These are phyloP conservation scores for Rhodophaea formosa DNA, from an alignment of 2,888 invertebrate species.

Conservation along the genomic window DNA sequence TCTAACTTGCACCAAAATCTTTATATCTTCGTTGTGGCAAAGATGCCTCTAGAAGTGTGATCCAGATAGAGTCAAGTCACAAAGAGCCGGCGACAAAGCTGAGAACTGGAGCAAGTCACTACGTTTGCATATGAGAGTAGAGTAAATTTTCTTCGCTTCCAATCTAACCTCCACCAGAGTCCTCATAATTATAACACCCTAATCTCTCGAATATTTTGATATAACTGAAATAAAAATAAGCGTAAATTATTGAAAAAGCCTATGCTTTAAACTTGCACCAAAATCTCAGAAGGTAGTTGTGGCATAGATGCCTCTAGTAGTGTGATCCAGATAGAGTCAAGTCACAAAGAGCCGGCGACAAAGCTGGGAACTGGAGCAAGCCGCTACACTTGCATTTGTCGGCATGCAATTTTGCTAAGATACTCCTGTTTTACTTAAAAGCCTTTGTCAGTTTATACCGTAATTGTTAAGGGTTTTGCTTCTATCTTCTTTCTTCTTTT, in stretches of 20 bases:
- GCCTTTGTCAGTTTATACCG: background rate
- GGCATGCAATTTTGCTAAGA: conserved; percentile 31
- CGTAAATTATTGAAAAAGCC: too few species aligned
- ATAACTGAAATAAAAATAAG: too few species aligned
- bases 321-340: conserved; percentile 64
- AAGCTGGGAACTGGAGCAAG: conserved; percentile 64
- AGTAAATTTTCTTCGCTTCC: too few species aligned
- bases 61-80: conserved; percentile 58
- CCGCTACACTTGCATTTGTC: conserved; percentile 43
- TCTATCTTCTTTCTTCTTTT: too few species aligned
- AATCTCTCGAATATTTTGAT: too few species aligned
- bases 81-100: conserved; percentile 24
- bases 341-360: conserved; percentile 58
- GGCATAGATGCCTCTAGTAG: conserved; percentile 20
- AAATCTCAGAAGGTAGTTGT: background rate
- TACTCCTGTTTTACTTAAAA: conserved; percentile 14
- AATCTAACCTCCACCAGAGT: too few species aligned
- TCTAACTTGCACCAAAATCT: too few species aligned
- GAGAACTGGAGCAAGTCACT: background rate
- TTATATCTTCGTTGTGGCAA: background rate
- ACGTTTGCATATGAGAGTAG: too few species aligned
- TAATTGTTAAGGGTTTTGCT: background rate
- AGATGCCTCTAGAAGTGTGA: conserved; percentile 38
- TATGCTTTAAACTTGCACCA: conserved; percentile 29
- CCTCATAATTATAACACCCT: background rate